Base-by-base conservation (phyloP, 2,113 vertebrate genomes). In the Charadrius vociferus region DNA sequence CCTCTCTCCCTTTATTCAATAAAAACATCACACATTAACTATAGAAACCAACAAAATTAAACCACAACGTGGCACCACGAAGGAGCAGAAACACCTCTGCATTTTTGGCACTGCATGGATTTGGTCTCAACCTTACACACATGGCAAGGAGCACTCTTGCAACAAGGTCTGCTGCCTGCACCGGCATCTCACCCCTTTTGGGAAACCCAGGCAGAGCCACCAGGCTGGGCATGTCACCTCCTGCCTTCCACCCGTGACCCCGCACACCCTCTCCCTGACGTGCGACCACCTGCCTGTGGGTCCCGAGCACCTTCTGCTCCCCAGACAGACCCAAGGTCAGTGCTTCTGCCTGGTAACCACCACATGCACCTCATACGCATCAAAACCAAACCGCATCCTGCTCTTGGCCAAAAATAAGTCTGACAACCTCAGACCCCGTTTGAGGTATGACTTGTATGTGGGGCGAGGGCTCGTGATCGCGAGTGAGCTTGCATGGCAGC, bases 361-460 rank as follows among this genome's bases (percentile, higher is more conserved):
- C 68, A 72, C 52, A 17, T 0, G 1, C 1, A 0, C 26, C n/a
- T 65, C 0, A 1, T 41, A 21, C 3, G 4, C 1, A 0, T 53
- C 82, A 81, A 72, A 90, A 56, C 62, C 58, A 34, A 72, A 68
- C 85, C 62, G 53, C 41, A 53, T 81, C 79, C 82, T 93, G 73
- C 73, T 58, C 10, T 29, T 0, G 0, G 67, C 53, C 74, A 75
- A 72, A 77, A 73, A 58, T 77, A 90, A 37, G 23, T 8, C 32
- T 6, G n/a, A 68, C 27, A 55, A 18, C 52, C 52, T 77, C 86
- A 90, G 41, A 36, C 39, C 24, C 27, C 5, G 20, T 52, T 37
- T 71, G 68, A 63, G 17, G 47, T 65, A 62, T 36, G 63, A 56
- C 36, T 67, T 1, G 22, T 41, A 18, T 0, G 1, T 23, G 22